These are phyloP conservation scores for Pasiphila rectangulata DNA, from an alignment of 2,888 invertebrate species.

Conservation along the genomic window DNA sequence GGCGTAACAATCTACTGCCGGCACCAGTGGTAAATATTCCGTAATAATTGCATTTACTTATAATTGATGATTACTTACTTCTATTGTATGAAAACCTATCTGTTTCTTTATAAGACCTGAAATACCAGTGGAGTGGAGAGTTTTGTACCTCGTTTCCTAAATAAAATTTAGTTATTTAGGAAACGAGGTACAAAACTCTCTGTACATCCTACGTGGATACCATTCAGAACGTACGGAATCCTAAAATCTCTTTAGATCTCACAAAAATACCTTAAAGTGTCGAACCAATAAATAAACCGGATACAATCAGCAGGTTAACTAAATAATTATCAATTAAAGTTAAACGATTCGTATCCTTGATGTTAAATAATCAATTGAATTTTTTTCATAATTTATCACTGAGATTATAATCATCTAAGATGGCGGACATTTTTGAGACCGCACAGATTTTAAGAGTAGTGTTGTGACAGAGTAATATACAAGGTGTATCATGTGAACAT, in stretches of 20 bases:
- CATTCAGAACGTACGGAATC: not conserved
- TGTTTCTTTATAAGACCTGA: too few relatives aligned
- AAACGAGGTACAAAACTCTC: too few relatives aligned
- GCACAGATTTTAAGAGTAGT: constrained; percentile 51
- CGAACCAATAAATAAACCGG: constrained; percentile 32
- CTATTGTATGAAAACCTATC: too few relatives aligned
- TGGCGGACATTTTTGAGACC: constrained; percentile 60
- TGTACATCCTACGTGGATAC: too few relatives aligned
- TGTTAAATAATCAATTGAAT: constrained; percentile 69
- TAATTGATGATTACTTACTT: too few relatives aligned
- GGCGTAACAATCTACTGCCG: too few relatives aligned
- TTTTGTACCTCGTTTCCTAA: too few relatives aligned
- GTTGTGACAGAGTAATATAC: constrained; percentile 30
- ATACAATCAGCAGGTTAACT: constrained; percentile 48
- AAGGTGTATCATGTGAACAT: too few relatives aligned
- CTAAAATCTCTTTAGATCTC: constrained; percentile 20
- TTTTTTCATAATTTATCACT: constrained; percentile 73
- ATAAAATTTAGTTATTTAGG: too few relatives aligned
- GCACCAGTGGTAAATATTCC: too few relatives aligned
- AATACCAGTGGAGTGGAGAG: too few relatives aligned
- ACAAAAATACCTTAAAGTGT: constrained; percentile 36
- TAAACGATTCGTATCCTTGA: constrained; percentile 60
- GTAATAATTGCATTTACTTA: too few relatives aligned
- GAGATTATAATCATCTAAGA: constrained; percentile 61
- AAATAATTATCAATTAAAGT: constrained; percentile 67